Evolutionary conservation across 2,797 vertebrate genomes (phyloP).

Genomic region (Micropoecilia bifurca): DNA sequence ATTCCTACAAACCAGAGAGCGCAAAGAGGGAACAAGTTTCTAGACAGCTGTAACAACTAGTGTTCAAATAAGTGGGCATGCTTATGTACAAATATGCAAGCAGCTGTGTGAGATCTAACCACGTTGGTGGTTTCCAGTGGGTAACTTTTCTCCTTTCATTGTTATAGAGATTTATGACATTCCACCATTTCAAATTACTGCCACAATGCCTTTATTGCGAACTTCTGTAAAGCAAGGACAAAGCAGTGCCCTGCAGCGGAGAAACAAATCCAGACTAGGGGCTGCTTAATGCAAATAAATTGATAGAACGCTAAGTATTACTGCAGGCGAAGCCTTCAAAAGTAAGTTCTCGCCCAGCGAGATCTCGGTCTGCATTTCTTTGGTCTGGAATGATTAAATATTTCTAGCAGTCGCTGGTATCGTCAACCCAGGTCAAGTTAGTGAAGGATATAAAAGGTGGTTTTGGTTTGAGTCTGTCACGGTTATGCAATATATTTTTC

Average conservation of each 20-base stretch:
- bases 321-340: constrained; percentile 44
- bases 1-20: constrained; percentile 36
- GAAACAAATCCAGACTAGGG: constrained; percentile 50
- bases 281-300: constrained; percentile 66
- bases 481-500: constrained; percentile 29
- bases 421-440: constrained; percentile 32
- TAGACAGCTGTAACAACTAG: constrained; percentile 29
- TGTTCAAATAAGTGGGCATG: constrained; percentile 15
- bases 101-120: constrained; percentile 35
- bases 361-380: constrained; percentile 42
- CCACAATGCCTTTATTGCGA: constrained; percentile 58
- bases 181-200: constrained; percentile 65
- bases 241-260: constrained; percentile 41
- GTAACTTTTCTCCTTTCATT: constrained; percentile 39
- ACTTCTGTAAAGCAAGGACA: constrained; percentile 53
- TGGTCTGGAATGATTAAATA: constrained; percentile 35
- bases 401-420: constrained; percentile 36
- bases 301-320: constrained; percentile 41
- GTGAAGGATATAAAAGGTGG: constrained; percentile 19
- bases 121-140: constrained; percentile 44
- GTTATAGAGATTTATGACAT: constrained; percentile 51
- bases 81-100: constrained; percentile 30
- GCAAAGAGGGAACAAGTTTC: constrained; percentile 11
- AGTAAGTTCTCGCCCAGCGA: constrained; percentile 35
- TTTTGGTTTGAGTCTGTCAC: constrained; percentile 2